Percentiles rank a stretch among this genome's conserved stretches.
phyloP scores from a whole-genome alignment of 2,888 invertebrate species.

The Drosophila dives region DNA sequence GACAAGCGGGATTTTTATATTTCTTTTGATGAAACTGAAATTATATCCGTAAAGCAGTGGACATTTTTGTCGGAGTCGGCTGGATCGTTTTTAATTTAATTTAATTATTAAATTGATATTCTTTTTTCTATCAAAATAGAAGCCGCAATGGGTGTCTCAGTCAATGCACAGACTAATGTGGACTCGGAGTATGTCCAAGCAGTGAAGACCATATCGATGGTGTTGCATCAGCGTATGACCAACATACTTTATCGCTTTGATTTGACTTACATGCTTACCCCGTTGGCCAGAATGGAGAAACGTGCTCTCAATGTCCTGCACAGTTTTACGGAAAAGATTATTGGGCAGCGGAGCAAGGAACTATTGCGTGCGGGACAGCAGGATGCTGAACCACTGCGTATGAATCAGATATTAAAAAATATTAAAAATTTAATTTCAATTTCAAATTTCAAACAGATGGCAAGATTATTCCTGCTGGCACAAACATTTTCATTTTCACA shows the following conservation, averaged over 20 bases:
- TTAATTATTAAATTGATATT: not conserved
- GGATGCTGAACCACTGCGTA: constrained; percentile 29
- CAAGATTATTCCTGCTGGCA: constrained; percentile 83
- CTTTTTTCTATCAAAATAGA: constrained; percentile 85
- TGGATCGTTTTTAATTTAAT: not conserved
- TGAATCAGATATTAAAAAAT: constrained; percentile 72
- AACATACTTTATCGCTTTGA: constrained; percentile 83
- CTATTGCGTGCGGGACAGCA: constrained; percentile 56
- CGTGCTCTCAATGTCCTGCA: constrained; percentile 86
- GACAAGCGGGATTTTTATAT: not conserved
- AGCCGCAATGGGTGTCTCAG: constrained; percentile 92
- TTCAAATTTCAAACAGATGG: constrained; percentile 71
- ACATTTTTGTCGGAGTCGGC: not conserved
- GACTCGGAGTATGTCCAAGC: constrained; percentile 90
- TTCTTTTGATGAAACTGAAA: not conserved
- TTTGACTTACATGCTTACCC: constrained; percentile 85
- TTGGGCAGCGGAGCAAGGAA: constrained; percentile 85
- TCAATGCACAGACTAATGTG: constrained; percentile 89
- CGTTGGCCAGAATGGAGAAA: constrained; percentile 87
- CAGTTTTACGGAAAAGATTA: constrained; percentile 86
- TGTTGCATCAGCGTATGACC: constrained; percentile 84
- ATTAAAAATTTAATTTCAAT: not conserved
- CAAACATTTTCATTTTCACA: constrained; percentile 83
- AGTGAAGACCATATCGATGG: constrained; percentile 87
- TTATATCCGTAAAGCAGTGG: not conserved